Evolutionary conservation across 2,888 invertebrate species (phyloP).

Genomic region (Philopedon plagiatum): DNA sequence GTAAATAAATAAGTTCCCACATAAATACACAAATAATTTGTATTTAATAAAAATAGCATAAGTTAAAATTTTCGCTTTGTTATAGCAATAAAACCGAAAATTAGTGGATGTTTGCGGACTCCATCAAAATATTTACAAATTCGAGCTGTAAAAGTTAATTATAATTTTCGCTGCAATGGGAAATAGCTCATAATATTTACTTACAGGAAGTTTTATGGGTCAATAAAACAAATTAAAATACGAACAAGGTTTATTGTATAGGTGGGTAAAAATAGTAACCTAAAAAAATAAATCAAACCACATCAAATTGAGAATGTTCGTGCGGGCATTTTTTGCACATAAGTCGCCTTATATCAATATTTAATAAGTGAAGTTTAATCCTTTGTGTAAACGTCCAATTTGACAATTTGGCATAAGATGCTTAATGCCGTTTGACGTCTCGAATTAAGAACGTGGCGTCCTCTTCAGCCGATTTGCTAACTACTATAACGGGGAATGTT

Average conservation of each 20-base stretch:
- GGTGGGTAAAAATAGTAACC: not conserved
- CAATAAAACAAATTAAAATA: conserved; percentile 13
- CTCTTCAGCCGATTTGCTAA: no score
- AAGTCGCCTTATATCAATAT: no score
- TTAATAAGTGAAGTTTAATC: no score
- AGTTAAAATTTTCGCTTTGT: conserved; percentile 9
- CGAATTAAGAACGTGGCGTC: no score
- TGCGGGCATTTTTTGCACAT: no score
- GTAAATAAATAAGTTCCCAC: not conserved
- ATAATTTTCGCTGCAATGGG: conserved; percentile 12
- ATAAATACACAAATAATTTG: not conserved
- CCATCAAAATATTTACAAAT: conserved; percentile 26
- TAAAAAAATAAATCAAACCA: conserved; percentile 4
- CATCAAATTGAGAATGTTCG: no score
- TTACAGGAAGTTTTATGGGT: not conserved
- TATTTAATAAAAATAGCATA: not conserved
- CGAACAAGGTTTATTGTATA: not conserved
- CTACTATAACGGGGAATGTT: no score
- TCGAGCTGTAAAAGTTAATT: conserved; percentile 12
- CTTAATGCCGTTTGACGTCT: no score
- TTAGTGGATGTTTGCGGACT: not conserved
- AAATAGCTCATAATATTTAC: conserved; percentile 13
- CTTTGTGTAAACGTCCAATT: no score
- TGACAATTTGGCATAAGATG: no score
- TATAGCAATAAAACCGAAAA: conserved; percentile 19